These are phyloP conservation scores for Zophobas morio DNA, from an alignment of 1,140 invertebrate species.

Conservation along the genomic window DNA sequence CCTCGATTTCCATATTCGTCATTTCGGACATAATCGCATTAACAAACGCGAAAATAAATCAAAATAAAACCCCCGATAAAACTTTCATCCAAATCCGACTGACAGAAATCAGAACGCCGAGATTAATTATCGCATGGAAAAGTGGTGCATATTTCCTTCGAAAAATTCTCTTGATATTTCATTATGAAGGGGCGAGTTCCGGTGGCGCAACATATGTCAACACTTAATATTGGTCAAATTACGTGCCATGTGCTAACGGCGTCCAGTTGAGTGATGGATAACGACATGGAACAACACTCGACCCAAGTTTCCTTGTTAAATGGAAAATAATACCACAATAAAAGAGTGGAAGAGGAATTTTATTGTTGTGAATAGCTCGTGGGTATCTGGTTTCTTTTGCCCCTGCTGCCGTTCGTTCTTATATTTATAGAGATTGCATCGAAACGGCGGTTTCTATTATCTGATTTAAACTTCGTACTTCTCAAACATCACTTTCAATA, in stretches of 20 bases:
- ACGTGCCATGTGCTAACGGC: conserved; percentile 36
- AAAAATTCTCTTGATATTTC: conserved; percentile 34
- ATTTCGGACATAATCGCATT: neutral
- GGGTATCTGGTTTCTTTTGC: neutral
- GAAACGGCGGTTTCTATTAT: conserved; percentile 2
- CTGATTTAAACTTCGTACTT: neutral
- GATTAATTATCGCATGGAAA: no score
- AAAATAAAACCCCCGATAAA: neutral
- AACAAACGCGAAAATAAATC: neutral
- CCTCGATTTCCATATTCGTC: conserved; percentile 1
- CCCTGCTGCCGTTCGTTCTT: neutral
- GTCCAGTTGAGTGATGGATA: conserved; percentile 33
- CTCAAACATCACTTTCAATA: conserved; percentile 34
- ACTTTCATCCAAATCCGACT: neutral
- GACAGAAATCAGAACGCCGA: neutral
- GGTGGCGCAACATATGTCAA: conserved; percentile 39
- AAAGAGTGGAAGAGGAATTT: neutral
- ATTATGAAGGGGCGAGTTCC: conserved; percentile 18
- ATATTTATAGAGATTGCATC: conserved; percentile 2
- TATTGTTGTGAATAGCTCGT: no score
- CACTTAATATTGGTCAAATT: conserved; percentile 48
- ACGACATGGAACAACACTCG: conserved; percentile 27
- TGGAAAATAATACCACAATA: conserved; percentile 11
- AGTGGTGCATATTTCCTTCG: neutral
- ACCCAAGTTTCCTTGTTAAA: conserved; percentile 13